Evolutionary conservation across 1,140 invertebrate species (phyloP).

Genomic region (fruit fly (Drosophila melanogaster)): Release_6_plus_ISO1_MT NT_033777.3:28676001-28676500

Average conservation of each 20-base stretch:
- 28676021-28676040: slow-evolving; percentile 18
- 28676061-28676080: slow-evolving; percentile 4
- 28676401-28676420: slow-evolving; percentile 30
- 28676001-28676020: slow-evolving; percentile 5
- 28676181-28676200: slow-evolving; percentile 34
- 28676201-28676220: slow-evolving; percentile 20
- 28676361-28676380: slow-evolving; percentile 69
- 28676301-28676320: slow-evolving; percentile 4
- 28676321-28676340: slow-evolving; percentile 55
- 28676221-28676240: slow-evolving; percentile 35
- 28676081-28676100: slow-evolving; percentile 24
- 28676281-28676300: slow-evolving; percentile 5
- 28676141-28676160: slow-evolving; percentile 42
- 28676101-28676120: slow-evolving; percentile 1
- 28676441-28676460: slow-evolving; percentile 62
- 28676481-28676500: slow-evolving; percentile 20
- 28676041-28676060: slow-evolving; percentile 49
- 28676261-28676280: slow-evolving; percentile 9
- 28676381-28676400: slow-evolving; percentile 44
- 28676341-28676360: slow-evolving; percentile 58
- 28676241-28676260: slow-evolving; percentile 9
- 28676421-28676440: slow-evolving; percentile 78
- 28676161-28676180: neutral
- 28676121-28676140: slow-evolving; percentile 22
- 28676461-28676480: slow-evolving; percentile 46